Base-by-base conservation (phyloP, 1,140 invertebrate genomes). In the Dendrolimus kikuchii region DNA sequence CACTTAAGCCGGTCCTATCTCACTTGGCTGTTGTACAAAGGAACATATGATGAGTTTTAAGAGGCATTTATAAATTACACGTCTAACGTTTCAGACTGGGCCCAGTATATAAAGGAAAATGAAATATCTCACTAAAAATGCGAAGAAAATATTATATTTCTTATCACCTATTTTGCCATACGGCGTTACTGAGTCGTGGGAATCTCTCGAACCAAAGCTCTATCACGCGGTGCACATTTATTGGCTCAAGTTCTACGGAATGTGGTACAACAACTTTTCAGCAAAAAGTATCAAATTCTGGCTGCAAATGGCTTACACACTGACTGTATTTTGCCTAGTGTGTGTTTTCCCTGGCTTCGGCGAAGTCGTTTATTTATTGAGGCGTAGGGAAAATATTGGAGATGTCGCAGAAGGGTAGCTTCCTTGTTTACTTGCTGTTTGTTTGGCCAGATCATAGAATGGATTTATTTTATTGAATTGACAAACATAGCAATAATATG, bases 171-270 rank as follows among this genome's bases (percentile, higher is more conserved):
- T 74, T 42, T 55, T 81, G 4, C 81, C 81, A 8, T 86, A 81
- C 51, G 80, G 81, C 36, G 68, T 77, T 5, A 53, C 73, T 5
- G 73, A 79, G 7, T 59, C 78, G 7, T 81, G 80, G 80, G 75
- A 84, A 40, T 71, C 79, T 63, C 68, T 86, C 45, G 61, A 82
- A 9, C 83, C 84, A 1, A 59, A 60, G 10, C 64, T 85, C 46
- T 88, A 81, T 52, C 82, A 81, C 9, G 77, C 81, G 4, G 62
- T 88, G 7, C 82, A 88, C 56, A 86, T 86, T 63, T 88, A 80
- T 55, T 88, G 86, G 84, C 62, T 88, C 36, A 88, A 84, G 54
- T 83, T 87, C 60, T 88, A 83, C 62, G 86, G 86, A 10, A 72
- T 87, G 68, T 88, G 86, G 86, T 88, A 80, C 58, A 80, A 81